Conservation (phyloP, 2,888 invertebrate genomes). For the Pseudococcus longispinus region DNA sequence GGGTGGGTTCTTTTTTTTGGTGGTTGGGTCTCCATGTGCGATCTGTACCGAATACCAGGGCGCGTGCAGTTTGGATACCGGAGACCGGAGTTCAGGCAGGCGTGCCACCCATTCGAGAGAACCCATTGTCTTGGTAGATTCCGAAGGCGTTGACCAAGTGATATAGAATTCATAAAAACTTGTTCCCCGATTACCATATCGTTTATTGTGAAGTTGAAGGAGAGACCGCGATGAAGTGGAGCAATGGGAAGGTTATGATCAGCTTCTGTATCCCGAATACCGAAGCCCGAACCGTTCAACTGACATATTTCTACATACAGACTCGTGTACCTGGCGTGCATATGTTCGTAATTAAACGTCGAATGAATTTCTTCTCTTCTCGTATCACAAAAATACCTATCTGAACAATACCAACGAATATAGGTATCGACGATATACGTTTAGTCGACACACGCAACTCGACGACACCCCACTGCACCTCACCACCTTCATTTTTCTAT, state of each 20-base stretch:
- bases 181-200: conserved; percentile 6
- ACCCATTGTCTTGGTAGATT: background rate
- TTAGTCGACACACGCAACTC: background rate
- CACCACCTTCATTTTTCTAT: background rate
- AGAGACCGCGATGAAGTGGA: background rate
- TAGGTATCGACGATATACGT: background rate
- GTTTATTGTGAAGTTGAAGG: background rate
- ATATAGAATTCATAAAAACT: conserved; percentile 16
- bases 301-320: background rate
- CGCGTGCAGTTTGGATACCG: background rate
- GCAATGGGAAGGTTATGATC: background rate
- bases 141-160: conserved; percentile 1
- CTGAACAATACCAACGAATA: background rate
- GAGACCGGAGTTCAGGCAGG: background rate
- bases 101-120: background rate
- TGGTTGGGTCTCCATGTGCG: background rate
- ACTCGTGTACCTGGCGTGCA: conserved; percentile 1
- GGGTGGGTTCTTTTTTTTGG: background rate
- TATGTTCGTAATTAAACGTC: conserved; percentile 14
- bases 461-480: background rate
- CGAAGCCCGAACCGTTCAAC: background rate
- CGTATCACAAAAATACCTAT: background rate
- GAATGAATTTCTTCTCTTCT: background rate
- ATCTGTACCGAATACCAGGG: background rate
- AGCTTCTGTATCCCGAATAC: background rate